These are phyloP conservation scores for Myxocyprinus asiaticus DNA, from an alignment of 2,113 vertebrate species.

Conservation along the genomic window DNA sequence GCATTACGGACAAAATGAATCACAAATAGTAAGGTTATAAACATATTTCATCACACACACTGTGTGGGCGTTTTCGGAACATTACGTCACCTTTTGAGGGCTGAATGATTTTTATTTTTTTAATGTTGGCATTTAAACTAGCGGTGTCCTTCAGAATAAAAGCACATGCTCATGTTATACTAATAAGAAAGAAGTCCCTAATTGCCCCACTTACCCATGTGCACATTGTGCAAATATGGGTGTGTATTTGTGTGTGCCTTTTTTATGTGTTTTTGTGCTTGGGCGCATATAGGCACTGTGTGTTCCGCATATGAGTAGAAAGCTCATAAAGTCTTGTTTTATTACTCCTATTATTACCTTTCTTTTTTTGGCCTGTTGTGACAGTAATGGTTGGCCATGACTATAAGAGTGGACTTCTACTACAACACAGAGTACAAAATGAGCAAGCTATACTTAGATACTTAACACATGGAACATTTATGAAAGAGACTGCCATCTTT, in stretches of 20 bases:
- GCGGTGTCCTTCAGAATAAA: no score
- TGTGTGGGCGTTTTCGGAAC: no score
- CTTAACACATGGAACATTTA: no score
- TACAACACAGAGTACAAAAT: not conserved
- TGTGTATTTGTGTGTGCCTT: not conserved
- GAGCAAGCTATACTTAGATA: not conserved
- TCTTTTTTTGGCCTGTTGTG: not conserved
- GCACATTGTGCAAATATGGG: not conserved
- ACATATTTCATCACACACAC: not conserved
- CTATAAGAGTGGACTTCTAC: slow-evolving; percentile 7
- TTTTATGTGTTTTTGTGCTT: not conserved
- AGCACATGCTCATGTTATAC: no score
- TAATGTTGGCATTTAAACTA: no score
- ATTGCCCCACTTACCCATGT: not conserved
- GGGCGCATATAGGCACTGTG: not conserved
- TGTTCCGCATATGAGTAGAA: not conserved
- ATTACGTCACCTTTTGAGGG: no score
- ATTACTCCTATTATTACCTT: not conserved
- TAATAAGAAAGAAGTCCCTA: no score
- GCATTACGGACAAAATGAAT: not conserved
- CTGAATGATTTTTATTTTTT: no score
- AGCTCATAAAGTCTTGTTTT: not conserved
- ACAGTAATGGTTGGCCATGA: slow-evolving; percentile 15
- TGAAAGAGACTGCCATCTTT: no score
- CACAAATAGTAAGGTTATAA: not conserved